phyloP scores from a whole-genome alignment of 2,888 invertebrate species.

The Catocala fraxini region DNA sequence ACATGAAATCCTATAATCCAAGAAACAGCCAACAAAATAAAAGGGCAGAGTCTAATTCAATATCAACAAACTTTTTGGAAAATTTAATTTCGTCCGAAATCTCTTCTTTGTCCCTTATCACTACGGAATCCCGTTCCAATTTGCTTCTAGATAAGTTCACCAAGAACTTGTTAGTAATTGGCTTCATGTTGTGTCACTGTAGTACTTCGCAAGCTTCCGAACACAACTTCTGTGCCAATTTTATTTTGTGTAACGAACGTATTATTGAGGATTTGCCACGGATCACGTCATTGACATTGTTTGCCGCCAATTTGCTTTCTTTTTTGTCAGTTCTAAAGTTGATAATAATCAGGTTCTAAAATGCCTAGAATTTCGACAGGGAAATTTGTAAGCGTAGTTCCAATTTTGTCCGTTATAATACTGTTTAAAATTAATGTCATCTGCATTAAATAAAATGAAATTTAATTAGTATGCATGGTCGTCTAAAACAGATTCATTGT shows the following conservation, averaged over 20 bases:
- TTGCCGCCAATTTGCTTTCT: not conserved
- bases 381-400: too few relatives aligned
- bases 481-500: too few relatives aligned
- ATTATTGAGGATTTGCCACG: conserved; percentile 13
- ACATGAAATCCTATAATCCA: conserved; percentile 9
- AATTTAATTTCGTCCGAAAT: conserved; percentile 44
- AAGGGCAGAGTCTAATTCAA: conserved; percentile 27
- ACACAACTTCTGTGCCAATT: conserved; percentile 21
- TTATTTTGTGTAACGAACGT: conserved; percentile 23
- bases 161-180: conserved; percentile 50
- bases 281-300: conserved; percentile 3
- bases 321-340: not conserved
- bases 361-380: too few relatives aligned
- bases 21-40: conserved; percentile 13
- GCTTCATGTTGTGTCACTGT: conserved; percentile 39
- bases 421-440: too few relatives aligned
- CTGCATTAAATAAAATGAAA: too few relatives aligned
- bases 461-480: too few relatives aligned
- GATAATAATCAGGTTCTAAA: not conserved
- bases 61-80: conserved; percentile 38
- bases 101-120: conserved; percentile 40
- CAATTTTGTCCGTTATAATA: too few relatives aligned
- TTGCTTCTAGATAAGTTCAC: conserved; percentile 36
- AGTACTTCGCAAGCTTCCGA: conserved; percentile 20
- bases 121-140: conserved; percentile 34